Evolutionary conservation across 1,140 invertebrate species (phyloP), one percentile per base, ranked within the genome.

Genomic region (Listronotus bonariensis): DNA sequence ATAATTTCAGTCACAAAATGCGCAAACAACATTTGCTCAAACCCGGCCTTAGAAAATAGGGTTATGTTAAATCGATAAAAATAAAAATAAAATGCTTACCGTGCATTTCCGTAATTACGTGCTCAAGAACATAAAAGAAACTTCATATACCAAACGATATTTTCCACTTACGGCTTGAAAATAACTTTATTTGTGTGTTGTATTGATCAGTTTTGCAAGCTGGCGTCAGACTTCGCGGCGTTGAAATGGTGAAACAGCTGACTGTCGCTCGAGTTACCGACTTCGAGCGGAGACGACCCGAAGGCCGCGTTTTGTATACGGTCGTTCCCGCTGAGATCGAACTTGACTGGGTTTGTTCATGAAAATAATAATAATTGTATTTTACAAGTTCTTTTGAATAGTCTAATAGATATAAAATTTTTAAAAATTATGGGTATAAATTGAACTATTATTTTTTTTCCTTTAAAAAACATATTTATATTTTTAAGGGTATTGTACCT

Each of bases 131-230:
- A 46, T 17, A 26, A 11, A 9, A 6, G 20, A 46, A 6, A 46
- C 3, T 46, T 46, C 20, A 45, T 3, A 45, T n/a, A n/a, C 9
- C 8, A 31, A 52, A 12, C 20, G 8, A 14, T 52, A 52, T 38
- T 40, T 38, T 46, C n/a, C 11, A 8, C 40, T 36, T 34, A 18
- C 8, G 45, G 40, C 36, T 43, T 15, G 55, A 57, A 45, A 57
- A 43, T 18, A 20, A 34, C 17, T 31, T 38, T 17, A 34, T 36
- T 42, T 57, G 41, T 38, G 15, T 17, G 55, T 8, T 32, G 43
- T 42, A 57, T 57, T 38, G 55, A 57, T 57, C 55, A 43, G 41
- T n/a, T 57, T 45, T 14, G 55, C 43, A 14, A 36, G 11, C 38
- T 57, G 38, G 41, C 55, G 55, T 38, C 34, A 57, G 34, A 42